These are phyloP conservation scores for Caenorhabditis sp. DNA, from an alignment of 2,888 invertebrate genomes.

Conservation along the genomic window DNA sequence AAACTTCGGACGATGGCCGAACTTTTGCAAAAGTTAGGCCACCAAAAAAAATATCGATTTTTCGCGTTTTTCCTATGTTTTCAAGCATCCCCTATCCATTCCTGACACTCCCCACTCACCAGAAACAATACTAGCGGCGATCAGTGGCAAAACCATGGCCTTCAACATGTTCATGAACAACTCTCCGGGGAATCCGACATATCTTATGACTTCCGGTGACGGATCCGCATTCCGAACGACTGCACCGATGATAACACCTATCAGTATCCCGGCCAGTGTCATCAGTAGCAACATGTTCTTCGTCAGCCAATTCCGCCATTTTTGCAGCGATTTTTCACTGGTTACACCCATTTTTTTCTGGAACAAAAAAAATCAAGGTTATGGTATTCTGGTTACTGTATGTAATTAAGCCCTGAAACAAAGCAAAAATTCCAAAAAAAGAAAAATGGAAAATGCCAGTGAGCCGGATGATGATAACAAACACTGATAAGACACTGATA, in stretches of 20 bases:
- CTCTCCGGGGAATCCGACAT: conserved; percentile 88
- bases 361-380: too few species aligned
- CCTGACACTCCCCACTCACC: conserved; percentile 84
- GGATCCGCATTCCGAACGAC: conserved; percentile 59
- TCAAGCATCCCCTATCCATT: too few species aligned
- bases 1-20: too few species aligned
- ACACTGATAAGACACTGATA: too few species aligned
- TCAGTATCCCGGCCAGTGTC: conserved; percentile 66
- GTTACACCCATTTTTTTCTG: conserved; percentile 41
- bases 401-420: too few species aligned
- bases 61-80: too few species aligned
- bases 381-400: too few species aligned
- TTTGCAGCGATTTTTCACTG: conserved; percentile 27
- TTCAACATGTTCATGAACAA: conserved; percentile 88
- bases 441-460: too few species aligned
- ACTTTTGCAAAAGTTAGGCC: too few species aligned
- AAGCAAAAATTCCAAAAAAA: too few species aligned
- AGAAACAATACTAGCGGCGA: conserved; percentile 87
- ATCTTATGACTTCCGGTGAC: conserved; percentile 70
- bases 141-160: conserved; percentile 88
- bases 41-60: too few species aligned
- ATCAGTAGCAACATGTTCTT: conserved; percentile 67
- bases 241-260: conserved; percentile 67
- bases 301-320: conserved; percentile 55
- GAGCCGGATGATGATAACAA: too few species aligned